Conservation (phyloP, 2,888 invertebrate genomes). For the Emesis castigata region DNA sequence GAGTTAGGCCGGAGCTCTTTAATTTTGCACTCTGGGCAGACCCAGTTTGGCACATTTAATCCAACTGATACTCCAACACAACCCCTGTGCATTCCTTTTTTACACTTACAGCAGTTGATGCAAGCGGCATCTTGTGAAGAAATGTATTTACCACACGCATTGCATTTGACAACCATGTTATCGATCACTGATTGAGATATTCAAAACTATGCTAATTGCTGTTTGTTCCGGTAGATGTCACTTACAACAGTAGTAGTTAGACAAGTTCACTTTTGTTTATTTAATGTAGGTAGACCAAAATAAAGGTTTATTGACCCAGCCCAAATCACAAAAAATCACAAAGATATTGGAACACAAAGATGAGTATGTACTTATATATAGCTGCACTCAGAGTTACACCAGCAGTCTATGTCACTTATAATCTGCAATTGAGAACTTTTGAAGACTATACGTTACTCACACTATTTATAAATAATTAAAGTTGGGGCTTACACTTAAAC, state of each 20-base stretch:
- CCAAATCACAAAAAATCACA: not conserved
- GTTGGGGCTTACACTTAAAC: no score
- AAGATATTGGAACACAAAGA: not conserved
- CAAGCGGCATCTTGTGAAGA: not conserved
- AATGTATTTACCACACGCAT: not conserved
- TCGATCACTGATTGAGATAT: not conserved
- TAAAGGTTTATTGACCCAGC: not conserved
- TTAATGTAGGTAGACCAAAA: not conserved
- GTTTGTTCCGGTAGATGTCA: not conserved
- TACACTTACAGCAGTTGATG: not conserved
- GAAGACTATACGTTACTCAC: no score
- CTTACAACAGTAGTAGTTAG: not conserved
- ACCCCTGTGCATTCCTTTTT: not conserved
- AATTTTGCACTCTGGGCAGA: not conserved
- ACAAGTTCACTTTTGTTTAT: not conserved
- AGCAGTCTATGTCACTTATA: not conserved
- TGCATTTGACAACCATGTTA: not conserved
- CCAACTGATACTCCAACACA: not conserved
- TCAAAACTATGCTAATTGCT: no score
- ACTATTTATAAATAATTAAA: no score
- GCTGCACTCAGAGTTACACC: not conserved
- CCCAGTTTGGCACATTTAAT: not conserved
- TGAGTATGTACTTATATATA: not conserved
- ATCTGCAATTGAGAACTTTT: no score
- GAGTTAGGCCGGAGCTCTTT: not conserved